These are phyloP conservation scores for Parauchenoglanis ngamensis DNA, from an alignment of 2,797 vertebrate genomes.

Conservation along the genomic window DNA sequence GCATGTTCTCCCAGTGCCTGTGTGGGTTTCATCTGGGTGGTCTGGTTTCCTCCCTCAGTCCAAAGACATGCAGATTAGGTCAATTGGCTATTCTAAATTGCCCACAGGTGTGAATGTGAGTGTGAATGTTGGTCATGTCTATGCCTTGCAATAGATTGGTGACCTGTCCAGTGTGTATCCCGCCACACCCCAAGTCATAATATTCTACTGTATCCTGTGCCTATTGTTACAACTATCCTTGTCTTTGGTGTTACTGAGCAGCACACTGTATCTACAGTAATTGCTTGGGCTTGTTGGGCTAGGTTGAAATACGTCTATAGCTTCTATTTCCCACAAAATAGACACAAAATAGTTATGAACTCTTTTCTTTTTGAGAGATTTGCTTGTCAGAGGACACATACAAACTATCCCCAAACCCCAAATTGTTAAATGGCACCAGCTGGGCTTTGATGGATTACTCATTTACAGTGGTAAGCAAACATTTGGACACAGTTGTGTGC, in stretches of 20 bases:
- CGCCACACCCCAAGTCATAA: no score
- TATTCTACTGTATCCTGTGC: background rate
- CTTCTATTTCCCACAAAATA: conserved; percentile 15
- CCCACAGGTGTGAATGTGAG: no score
- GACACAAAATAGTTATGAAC: conserved; percentile 16
- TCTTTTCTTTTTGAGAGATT: conserved; percentile 16
- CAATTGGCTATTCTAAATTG: no score
- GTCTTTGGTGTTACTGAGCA: background rate
- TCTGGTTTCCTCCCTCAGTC: no score
- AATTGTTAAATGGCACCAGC: conserved; percentile 52
- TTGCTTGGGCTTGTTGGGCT: background rate
- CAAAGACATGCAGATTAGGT: no score
- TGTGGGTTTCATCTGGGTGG: no score
- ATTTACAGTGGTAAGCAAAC: conserved; percentile 58
- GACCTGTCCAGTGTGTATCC: no score
- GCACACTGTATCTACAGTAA: background rate
- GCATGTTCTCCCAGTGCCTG: no score
- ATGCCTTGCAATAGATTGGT: no score
- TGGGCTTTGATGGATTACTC: conserved; percentile 58
- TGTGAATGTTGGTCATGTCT: no score
- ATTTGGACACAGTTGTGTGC: conserved; percentile 55
- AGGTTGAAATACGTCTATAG: background rate
- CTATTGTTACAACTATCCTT: background rate
- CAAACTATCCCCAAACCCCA: conserved; percentile 23
- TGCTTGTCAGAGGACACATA: conserved; percentile 13